Conservation (phyloP, 2,888 invertebrate species). For the Rosalia funebris region DNA sequence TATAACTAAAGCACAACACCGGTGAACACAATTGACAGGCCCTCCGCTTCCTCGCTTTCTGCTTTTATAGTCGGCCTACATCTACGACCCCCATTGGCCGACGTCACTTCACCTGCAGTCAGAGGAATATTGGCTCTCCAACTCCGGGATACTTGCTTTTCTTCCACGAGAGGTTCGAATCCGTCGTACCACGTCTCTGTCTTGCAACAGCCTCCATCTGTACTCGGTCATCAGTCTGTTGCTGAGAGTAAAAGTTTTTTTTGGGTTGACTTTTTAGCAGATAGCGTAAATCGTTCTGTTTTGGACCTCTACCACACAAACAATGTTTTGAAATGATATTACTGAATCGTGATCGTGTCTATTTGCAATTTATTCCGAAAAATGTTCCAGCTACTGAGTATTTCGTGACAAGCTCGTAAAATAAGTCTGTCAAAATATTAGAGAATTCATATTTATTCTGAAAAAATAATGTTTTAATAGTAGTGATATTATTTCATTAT, state of each 20-base stretch:
- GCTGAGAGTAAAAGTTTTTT: constrained; percentile 21
- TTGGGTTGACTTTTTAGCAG: background rate
- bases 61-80: constrained; percentile 65
- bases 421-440: too few species aligned
- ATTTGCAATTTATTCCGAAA: too few species aligned
- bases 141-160: constrained; percentile 51
- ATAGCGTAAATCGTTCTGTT: too few species aligned
- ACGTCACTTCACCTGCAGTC: constrained; percentile 57
- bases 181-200: constrained; percentile 19
- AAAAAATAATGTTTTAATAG: too few species aligned
- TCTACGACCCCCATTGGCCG: constrained; percentile 60
- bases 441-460: too few species aligned
- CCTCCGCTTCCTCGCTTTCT: constrained; percentile 58
- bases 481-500: too few species aligned
- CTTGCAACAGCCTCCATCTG: constrained; percentile 17
- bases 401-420: too few species aligned
- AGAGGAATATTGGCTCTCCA: constrained; percentile 56
- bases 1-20: constrained; percentile 59
- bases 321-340: too few species aligned
- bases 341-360: too few species aligned
- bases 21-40: constrained; percentile 62
- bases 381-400: too few species aligned
- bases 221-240: constrained; percentile 11
- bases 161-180: constrained; percentile 27
- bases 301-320: too few species aligned